Conservation (phyloP, 2,797 vertebrate species). For the Loriculus beryllinus region DNA sequence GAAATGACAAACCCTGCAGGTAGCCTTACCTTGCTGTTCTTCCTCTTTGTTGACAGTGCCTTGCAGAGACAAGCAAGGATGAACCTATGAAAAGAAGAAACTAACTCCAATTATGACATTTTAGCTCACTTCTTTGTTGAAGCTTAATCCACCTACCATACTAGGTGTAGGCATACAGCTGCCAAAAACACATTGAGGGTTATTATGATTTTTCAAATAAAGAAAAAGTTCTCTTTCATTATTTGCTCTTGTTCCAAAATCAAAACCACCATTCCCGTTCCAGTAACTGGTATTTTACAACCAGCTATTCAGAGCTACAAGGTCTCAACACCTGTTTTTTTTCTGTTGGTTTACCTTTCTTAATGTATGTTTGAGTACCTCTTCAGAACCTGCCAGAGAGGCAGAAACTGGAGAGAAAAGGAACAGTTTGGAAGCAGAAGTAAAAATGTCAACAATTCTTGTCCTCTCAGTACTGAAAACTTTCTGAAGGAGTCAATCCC, state of each 20-base stretch:
- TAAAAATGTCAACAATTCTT: neutral
- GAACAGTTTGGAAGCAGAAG: neutral
- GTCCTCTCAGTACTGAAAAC: neutral
- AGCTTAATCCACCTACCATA: neutral
- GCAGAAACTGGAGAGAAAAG: neutral
- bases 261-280: neutral
- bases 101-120: neutral
- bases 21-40: conserved; percentile 48
- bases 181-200: neutral
- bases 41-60: conserved; percentile 50
- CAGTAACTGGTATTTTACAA: neutral
- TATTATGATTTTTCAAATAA: neutral
- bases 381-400: neutral
- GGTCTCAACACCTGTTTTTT: neutral
- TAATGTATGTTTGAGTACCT: neutral
- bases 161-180: neutral
- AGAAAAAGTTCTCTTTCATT: neutral
- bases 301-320: neutral
- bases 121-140: neutral
- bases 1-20: neutral
- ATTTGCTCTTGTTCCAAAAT: neutral
- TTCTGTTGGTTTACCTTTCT: neutral
- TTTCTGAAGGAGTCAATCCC: neutral
- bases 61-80: conserved; percentile 73
- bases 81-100: conserved; percentile 66